phyloP scores from a whole-genome alignment of 2,888 invertebrate species.

The Erebia palarica region DNA sequence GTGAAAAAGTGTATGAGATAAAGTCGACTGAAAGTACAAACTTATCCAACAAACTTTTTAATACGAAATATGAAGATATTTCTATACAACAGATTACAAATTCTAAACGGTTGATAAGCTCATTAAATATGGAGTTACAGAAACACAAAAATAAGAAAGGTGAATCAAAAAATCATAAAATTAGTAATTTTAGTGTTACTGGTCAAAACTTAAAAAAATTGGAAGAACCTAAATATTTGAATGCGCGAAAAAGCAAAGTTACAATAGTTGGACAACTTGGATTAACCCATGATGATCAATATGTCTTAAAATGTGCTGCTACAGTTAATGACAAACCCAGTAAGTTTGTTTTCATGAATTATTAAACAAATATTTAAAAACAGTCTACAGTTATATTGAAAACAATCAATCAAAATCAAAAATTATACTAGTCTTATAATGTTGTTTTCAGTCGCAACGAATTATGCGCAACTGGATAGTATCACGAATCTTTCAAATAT shows the following conservation, averaged over 20 bases:
- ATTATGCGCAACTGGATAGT: neutral
- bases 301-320: conserved; percentile 64
- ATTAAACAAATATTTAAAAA: neutral
- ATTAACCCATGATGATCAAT: conserved; percentile 59
- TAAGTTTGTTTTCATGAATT: conserved; percentile 41
- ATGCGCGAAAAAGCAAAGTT: conserved; percentile 51
- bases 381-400: neutral
- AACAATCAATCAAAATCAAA: no score
- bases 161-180: conserved; percentile 12
- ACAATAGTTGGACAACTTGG: conserved; percentile 65
- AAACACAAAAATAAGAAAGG: conserved; percentile 48
- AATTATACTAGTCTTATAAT: no score
- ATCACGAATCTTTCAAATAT: neutral
- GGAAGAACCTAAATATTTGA: conserved; percentile 27
- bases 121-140: conserved; percentile 61
- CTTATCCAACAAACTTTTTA: conserved; percentile 45
- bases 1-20: conserved; percentile 58
- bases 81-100: conserved; percentile 46
- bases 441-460: conserved; percentile 8
- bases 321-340: conserved; percentile 62
- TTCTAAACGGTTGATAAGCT: conserved; percentile 52
- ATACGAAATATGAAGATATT: conserved; percentile 48
- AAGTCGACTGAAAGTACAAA: conserved; percentile 61
- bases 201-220: conserved; percentile 33
- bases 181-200: conserved; percentile 34